Conservation (phyloP, 2,888 invertebrate species). For the Limenitis camilla region DNA sequence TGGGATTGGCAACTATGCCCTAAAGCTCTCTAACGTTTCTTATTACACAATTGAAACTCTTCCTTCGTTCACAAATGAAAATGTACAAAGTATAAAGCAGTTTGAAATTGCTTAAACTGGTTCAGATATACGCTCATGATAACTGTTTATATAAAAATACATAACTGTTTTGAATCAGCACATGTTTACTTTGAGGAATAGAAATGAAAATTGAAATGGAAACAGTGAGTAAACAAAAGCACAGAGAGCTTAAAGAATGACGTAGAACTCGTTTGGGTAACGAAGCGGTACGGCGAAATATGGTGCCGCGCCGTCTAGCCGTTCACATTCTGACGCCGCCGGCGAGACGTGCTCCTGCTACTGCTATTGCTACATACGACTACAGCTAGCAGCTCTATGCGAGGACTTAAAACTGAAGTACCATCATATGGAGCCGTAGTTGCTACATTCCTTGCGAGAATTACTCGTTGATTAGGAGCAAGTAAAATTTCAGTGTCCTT, state of each 20-base stretch:
- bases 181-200: not conserved
- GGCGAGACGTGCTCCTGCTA: slow-evolving; percentile 28
- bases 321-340: slow-evolving; percentile 35
- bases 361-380: too few species aligned
- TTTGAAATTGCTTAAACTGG: too few species aligned
- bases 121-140: too few species aligned
- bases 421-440: not conserved
- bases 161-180: not conserved
- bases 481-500: too few species aligned
- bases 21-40: too few species aligned
- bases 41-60: too few species aligned
- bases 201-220: slow-evolving; percentile 7
- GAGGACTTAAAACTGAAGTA: slow-evolving; percentile 17
- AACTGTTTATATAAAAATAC: too few species aligned
- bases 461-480: too few species aligned
- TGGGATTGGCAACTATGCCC: too few species aligned
- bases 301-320: slow-evolving; percentile 61
- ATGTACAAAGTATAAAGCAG: too few species aligned
- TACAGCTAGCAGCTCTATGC: not conserved
- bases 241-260: slow-evolving; percentile 11
- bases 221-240: slow-evolving; percentile 7
- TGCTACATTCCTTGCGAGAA: too few species aligned
- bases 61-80: too few species aligned
- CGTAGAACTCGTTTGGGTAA: slow-evolving; percentile 38
- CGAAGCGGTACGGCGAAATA: slow-evolving; percentile 41